Base-by-base conservation (phyloP, 2,888 invertebrate species). In the Eupithecia vulgata region DNA sequence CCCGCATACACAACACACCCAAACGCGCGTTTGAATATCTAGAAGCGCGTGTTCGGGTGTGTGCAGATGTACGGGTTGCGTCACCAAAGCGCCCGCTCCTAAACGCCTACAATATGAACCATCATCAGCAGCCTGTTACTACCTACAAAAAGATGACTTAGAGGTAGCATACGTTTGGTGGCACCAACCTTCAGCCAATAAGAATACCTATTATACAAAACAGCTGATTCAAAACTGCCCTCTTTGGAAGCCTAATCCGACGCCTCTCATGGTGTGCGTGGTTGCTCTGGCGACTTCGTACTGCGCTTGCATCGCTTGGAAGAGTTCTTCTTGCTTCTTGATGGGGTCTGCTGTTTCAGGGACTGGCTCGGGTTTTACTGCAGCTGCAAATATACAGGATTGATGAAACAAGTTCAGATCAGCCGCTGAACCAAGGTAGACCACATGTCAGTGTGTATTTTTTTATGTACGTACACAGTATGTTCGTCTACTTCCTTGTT, bases 221-320 rank as follows among this genome's bases (percentile, higher is more conserved):
- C 34, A 71, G 34, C 42, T 67, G 25, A 57, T 62, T 73, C 88
- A 93, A 82, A 85, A 91, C 82, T 91, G 94, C 64, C 90, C 90
- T 34, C 95, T 87, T 73, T 92, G 92, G 90, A 98, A 98, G 68
- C 98, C 98, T 45, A 98, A 94, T 0, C 98, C 98, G 0, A 98
- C 97, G 0, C 98, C 98, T 1, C 99, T 95, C 95, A 99, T 99
- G 13, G 99, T 99, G 92, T 99, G 99, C 0, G 99, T 99, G 30
- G 98, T 97, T 78, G 98, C 97, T 48, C 99, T 95, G 0, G 99
- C 99, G 70, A 98, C 98, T 90, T 99, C 98, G 87, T 99, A 99
- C 89, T 99, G 99, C 80, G 98, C 97, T 86, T 99, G 99, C 96
- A 99, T 97, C 68, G 97, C 97, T 79, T 96, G 96, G 91, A 99